Percentiles rank a stretch among this genome's conserved stretches.
Conservation (phyloP, 2,113 vertebrate genomes). For the Chaetorhynchus papuensis region DNA sequence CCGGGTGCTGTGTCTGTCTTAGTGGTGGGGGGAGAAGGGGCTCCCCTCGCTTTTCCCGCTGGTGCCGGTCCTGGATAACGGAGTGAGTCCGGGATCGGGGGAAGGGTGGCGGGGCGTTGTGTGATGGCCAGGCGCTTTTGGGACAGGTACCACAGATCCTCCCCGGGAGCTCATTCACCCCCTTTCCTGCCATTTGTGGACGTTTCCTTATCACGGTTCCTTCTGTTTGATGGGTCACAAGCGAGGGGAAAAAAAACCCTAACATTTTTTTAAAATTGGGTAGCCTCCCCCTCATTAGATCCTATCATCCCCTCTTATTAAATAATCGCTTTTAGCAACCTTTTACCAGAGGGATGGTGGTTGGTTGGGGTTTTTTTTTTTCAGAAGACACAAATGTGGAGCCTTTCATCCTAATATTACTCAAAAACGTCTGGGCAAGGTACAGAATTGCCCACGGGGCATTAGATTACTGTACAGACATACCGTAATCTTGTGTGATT, state of each 20-base stretch:
- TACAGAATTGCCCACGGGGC: background rate
- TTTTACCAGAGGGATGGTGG: background rate
- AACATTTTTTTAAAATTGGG: fast-evolving
- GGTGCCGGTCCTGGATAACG: background rate
- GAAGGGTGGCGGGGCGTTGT: too few relatives aligned
- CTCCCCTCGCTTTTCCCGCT: background rate
- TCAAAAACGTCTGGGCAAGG: background rate
- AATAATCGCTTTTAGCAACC: background rate
- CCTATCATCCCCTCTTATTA: background rate
- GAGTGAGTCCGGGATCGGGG: background rate
- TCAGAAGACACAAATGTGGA: background rate
- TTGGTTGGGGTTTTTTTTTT: background rate
- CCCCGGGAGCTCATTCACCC: background rate
- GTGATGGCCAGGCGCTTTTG: background rate
- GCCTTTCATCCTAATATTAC: background rate
- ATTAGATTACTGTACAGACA: slow-evolving; percentile 11
- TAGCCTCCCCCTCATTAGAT: background rate
- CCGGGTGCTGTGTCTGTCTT: background rate
- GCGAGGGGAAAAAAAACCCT: fast-evolving
- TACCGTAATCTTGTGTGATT: background rate
- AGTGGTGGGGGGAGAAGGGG: background rate
- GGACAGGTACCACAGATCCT: background rate
- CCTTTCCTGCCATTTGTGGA: background rate
- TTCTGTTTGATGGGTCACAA: background rate
- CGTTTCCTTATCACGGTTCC: fast-evolving